Base-by-base conservation (phyloP, 2,888 invertebrate genomes). In the Lymantria dispar region DNA sequence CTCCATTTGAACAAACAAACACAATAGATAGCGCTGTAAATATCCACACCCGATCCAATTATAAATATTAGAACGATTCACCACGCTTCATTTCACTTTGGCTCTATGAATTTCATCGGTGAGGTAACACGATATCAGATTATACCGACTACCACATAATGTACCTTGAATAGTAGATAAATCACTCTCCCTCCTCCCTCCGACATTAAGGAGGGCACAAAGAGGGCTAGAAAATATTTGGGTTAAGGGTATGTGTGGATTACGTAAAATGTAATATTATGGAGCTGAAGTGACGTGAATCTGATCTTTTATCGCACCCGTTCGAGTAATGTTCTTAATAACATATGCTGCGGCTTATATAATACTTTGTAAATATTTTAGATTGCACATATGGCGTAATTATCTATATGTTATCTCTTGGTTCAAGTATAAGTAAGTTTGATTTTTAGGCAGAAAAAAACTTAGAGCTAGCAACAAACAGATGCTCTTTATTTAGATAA, bases 81-180 rank as follows among this genome's bases (percentile, higher is more conserved):
- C 43, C 30, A 31, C 40, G 45, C 36, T 22, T 44, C 49, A 51
- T 52, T 54, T 43, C 46, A 44, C 31, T 30, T n/a, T 52, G 47
- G 48, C 51, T 56, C 52, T 36, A 70, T 65, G 65, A 63, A 69
- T 69, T 63, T 54, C 52, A 63, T 63, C 58, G 53, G 52, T 37
- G 38, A 62, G 50, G 51, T 58, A 56, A 69, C 61, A 59, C 48
- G 57, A 54, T 70, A 78, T 77, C 78, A 75, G 77, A 77, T 76
- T 70, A 76, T 72, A 68, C 64, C 60, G 68, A 72, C 68, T 70
- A 73, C 69, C 69, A 69, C 67, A 70, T 76, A 74, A 75, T 74
- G 62, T 73, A 76, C 74, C 72, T 70, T 74, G 75, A 74, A 76
- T 73, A 71, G 75, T 77, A 74, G 65, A 82, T 81, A 81, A 80